Conservation (phyloP, 2,797 vertebrate genomes). For the Amblyraja radiata region DNA sequence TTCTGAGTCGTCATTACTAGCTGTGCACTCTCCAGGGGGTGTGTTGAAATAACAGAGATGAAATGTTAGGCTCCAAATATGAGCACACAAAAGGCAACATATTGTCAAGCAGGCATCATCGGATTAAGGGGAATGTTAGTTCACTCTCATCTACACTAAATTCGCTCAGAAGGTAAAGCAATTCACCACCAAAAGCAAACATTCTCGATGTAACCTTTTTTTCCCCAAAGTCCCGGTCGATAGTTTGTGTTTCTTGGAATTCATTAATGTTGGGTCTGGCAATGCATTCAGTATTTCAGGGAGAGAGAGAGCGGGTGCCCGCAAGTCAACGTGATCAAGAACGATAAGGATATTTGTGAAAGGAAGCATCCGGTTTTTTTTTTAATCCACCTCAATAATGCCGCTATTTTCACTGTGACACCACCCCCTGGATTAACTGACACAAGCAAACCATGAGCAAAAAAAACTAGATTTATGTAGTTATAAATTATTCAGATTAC, state of each 20-base stretch:
- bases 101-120: constrained; percentile 24
- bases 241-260: neutral
- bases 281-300: neutral
- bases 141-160: neutral
- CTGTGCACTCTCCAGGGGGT: constrained; percentile 26
- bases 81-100: constrained; percentile 23
- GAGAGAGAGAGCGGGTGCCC: neutral
- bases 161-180: constrained; percentile 1
- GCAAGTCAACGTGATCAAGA: neutral
- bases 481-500: neutral
- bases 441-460: neutral
- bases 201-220: neutral
- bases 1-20: constrained; percentile 36
- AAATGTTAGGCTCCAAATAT: constrained; percentile 32
- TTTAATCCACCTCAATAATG: neutral
- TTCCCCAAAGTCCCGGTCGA: neutral
- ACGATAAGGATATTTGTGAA: neutral
- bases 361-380: neutral
- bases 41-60: constrained; percentile 24
- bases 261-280: neutral
- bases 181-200: neutral
- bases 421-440: neutral
- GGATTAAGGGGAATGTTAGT: constrained; percentile 27
- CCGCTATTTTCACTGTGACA: neutral
- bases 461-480: neutral